phyloP scores from a whole-genome alignment of 2,888 invertebrate species.

The Orthosia cruda region DNA sequence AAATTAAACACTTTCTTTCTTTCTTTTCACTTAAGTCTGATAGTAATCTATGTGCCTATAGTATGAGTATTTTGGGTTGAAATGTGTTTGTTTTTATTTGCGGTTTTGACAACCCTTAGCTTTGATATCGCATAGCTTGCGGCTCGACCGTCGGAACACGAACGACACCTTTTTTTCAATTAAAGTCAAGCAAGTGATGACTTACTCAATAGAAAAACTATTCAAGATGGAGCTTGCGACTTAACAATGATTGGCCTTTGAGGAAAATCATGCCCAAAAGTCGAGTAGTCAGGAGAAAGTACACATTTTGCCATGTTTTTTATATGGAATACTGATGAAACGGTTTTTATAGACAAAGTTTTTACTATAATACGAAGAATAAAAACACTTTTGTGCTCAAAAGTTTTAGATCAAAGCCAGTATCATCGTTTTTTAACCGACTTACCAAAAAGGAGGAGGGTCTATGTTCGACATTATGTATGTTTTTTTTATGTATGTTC shows the following conservation, averaged over 20 bases:
- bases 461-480: too few species aligned
- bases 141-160: slow-evolving; percentile 24
- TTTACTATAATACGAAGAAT: too few species aligned
- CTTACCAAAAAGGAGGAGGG: too few species aligned
- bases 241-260: slow-evolving; percentile 38
- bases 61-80: not conserved
- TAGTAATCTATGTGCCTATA: too few species aligned
- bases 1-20: too few species aligned
- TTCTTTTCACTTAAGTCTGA: too few species aligned
- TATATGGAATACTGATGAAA: slow-evolving; percentile 45
- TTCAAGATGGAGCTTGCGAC: slow-evolving; percentile 30
- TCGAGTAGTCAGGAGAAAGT: slow-evolving; percentile 52
- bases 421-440: not conserved
- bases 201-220: slow-evolving; percentile 44
- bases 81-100: not conserved
- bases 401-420: not conserved
- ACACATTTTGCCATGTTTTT: slow-evolving; percentile 36
- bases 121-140: slow-evolving; percentile 7
- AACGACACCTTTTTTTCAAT: slow-evolving; percentile 57
- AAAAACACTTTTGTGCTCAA: not conserved
- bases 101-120: slow-evolving; percentile 51
- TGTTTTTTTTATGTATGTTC: too few species aligned
- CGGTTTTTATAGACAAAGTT: not conserved
- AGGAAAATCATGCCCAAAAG: slow-evolving; percentile 56
- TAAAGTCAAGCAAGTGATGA: slow-evolving; percentile 39